Base-by-base conservation (phyloP, 2,797 vertebrate species). In the Enteromius trimaculatus region DNA sequence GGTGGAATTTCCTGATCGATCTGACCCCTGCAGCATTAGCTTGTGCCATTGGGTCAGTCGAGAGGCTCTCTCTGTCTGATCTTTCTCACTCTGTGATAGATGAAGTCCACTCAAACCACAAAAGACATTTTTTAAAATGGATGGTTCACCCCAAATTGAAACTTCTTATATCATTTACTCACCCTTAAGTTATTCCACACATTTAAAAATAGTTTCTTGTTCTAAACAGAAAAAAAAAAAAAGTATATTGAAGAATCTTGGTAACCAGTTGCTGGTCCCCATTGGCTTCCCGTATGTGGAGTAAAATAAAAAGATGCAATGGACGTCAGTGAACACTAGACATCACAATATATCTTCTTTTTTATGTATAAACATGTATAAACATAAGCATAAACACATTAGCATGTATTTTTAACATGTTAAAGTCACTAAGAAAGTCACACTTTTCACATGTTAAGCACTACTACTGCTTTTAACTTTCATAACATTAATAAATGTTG, bases 1-100 rank as follows among this genome's bases (percentile, higher is more conserved):
- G 77, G 64, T 55, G 39, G 42, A 69, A 60, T 87, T 47, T 65
- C 42, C 14, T 77, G 21, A 84, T 75, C 16, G 42, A 80, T 81
- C 80, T 83, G 66, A 85, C 69, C 77, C 64, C 74, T 55, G 39
- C 55, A 17, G 11, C 13, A 9, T 44, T 53, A 68, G 42, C 6
- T 42, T 34, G 60, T 70, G 31, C 44, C 29, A 70, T 34, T 62
- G 70, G 71, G 47, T 81, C 77, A 79, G 1, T n/a, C 23, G 13
- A 23, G 72, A 23, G 13, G 14, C 42, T 39, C 31, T 75, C n/a
- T 62, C 37, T 14, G 31, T 39, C 72, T 44, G 53, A 69, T 69
- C 9, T 23, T 37, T 66, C 31, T 66, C 19, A 1, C 29, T 37
- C 6, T 34, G 26, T 34, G 64, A 37, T 49, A 3, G n/a, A 60